A percentile compares a stretch with the other conserved stretches of the same genome.
Evolutionary conservation across 2,113 vertebrate genomes (phyloP).

Genomic region (Holacanthus passer): DNA sequence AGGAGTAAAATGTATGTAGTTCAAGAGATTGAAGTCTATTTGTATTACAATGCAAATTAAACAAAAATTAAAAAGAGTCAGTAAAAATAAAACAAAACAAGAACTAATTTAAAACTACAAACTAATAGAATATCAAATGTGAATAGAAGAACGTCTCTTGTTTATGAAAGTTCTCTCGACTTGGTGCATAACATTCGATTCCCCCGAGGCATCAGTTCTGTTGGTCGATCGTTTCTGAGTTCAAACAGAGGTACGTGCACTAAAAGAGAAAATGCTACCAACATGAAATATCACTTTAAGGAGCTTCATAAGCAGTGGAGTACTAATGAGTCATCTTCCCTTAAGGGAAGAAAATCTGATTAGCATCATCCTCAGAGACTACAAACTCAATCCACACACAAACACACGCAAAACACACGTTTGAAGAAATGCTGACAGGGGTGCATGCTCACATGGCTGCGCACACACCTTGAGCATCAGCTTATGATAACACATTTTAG

Average conservation of each 20-base stretch:
- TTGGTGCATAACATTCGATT: neutral
- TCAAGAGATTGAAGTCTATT: neutral
- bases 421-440: conserved; percentile 36
- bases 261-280: conserved; percentile 22
- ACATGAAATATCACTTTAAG: conserved; percentile 58
- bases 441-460: neutral
- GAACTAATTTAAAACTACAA: neutral
- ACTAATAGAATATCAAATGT: neutral
- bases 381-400: conserved; percentile 50
- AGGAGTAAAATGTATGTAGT: neutral
- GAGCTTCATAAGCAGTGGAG: conserved; percentile 49
- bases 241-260: conserved; percentile 25
- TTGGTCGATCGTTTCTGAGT: conserved; percentile 8
- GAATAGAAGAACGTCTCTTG: neutral
- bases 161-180: neutral
- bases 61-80: neutral
- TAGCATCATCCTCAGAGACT: conserved; percentile 66
- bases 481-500: conserved; percentile 16
- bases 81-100: neutral
- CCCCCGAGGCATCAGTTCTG: neutral
- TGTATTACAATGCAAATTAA: neutral
- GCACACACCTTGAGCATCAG: conserved; percentile 33
- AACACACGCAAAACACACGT: conserved; percentile 27
- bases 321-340: conserved; percentile 70
- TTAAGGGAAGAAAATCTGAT: conserved; percentile 68